Conservation (phyloP, 2,113 vertebrate genomes). For the Prunella himalayana region DNA sequence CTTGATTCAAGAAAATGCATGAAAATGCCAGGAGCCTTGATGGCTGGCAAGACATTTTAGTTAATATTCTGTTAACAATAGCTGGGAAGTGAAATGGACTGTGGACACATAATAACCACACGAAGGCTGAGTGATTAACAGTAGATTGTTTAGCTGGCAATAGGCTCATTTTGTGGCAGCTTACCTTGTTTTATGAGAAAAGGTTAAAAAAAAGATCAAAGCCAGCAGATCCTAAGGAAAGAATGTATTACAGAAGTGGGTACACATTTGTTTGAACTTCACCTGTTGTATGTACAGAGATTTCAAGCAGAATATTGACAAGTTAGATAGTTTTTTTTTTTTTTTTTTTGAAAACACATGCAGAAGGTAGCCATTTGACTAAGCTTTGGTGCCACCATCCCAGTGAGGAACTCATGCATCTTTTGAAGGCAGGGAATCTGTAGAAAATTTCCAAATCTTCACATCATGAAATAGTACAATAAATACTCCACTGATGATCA, state of each 20-base stretch:
- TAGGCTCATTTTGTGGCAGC: background rate
- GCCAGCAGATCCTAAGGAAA: background rate
- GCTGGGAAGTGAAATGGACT: background rate
- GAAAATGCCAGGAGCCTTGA: background rate
- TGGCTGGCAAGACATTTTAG: background rate
- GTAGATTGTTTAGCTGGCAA: background rate
- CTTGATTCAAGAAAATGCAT: background rate
- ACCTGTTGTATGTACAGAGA: fast-evolving
- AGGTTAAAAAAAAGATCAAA: background rate
- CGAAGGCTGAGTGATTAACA: background rate
- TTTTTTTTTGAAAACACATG: background rate
- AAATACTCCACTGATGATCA: background rate
- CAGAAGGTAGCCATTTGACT: background rate
- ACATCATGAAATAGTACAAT: background rate
- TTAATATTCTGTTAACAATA: background rate
- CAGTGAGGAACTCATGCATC: background rate
- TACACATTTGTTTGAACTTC: background rate
- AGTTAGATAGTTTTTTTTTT: background rate
- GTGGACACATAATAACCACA: background rate
- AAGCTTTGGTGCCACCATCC: background rate
- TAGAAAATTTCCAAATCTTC: background rate
- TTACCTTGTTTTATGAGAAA: background rate
- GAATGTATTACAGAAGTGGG: background rate
- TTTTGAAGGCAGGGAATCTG: background rate
- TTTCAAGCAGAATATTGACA: background rate